phyloP scores from a whole-genome alignment of 92 coral and sea anemone species.

The Porites cylindrica region DNA sequence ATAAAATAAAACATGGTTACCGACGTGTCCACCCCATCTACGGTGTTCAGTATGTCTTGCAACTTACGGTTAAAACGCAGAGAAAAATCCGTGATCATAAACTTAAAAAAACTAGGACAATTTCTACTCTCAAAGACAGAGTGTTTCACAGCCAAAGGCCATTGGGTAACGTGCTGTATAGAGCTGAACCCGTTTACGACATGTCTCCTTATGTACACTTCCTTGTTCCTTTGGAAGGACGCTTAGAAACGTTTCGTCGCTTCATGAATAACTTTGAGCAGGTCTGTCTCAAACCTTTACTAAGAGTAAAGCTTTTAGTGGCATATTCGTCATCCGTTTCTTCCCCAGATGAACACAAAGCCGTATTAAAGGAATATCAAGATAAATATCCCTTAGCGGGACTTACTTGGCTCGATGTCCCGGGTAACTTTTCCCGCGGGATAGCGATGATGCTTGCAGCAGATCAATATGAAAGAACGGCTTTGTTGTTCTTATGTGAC shows the following conservation, averaged over 20 bases:
- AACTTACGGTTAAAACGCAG: constrained; percentile 73
- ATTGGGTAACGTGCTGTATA: constrained; percentile 79
- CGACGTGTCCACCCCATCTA: constrained; percentile 82
- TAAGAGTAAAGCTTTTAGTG: constrained; percentile 84
- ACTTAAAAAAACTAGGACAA: neutral
- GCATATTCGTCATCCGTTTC: constrained; percentile 88
- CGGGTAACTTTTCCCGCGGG: constrained; percentile 88
- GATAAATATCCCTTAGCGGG: constrained; percentile 79
- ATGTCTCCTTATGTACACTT: constrained; percentile 71
- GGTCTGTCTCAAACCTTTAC: constrained; percentile 77
- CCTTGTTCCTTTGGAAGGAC: constrained; percentile 88
- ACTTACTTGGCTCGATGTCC: constrained; percentile 89
- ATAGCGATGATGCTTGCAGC: constrained; percentile 88
- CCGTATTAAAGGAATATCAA: constrained; percentile 69
- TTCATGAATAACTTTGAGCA: constrained; percentile 87
- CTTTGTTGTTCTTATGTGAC: constrained; percentile 87
- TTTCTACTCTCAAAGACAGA: constrained; percentile 47
- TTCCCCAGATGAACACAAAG: constrained; percentile 68
- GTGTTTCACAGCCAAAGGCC: constrained; percentile 83
- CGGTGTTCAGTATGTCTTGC: constrained; percentile 84
- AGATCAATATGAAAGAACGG: constrained; percentile 80
- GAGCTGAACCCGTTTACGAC: constrained; percentile 57
- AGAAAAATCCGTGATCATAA: constrained; percentile 67
- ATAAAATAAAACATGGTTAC: constrained; percentile 81
- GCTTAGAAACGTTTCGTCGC: constrained; percentile 85